Base-by-base conservation (phyloP, 53 echinoderm and acorn worm genomes). In the Paracentrotus lividus region DNA sequence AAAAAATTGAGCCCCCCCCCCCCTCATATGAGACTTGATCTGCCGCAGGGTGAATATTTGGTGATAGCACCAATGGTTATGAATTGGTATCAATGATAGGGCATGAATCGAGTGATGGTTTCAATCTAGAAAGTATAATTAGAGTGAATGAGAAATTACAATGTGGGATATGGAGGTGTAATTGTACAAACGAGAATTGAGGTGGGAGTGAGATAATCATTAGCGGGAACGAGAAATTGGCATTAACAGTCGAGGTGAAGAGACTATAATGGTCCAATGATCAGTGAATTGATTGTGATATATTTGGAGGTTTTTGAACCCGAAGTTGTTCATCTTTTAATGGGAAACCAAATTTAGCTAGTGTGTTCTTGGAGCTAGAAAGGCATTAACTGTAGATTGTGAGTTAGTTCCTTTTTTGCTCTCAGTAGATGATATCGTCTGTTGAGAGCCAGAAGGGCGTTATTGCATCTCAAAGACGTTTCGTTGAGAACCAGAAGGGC, bases 231-330 rank as follows among this genome's bases (percentile, higher is more conserved):
- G 72, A 5, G 72, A 40, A 72, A 40, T 72, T 72, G 40, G 72
- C 2, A 72, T 72, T 72, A 72, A 21, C 6, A 18, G 72, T 38
- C 0, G 18, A 40, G 40, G 72, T 34, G 40, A 40, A 40, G 72
- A 38, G 72, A 8, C 21, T 18, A 18, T 72, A 32, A 72, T 72
- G 72, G 72, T 8, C 40, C 12, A 33, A 15, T 67, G 67, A n/a
- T 59, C 64, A 31, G 64, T 29, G 64, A 40, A 72, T 40, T 18
- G 72, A 72, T 72, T 72, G 72, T 72, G 40, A 40, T 72, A 72
- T 72, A 15, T 20, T 2, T 67, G 40, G 60, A 18, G 36, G 36
- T 72, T 36, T 15, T 18, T 72, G 20, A 72, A 72, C 72, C 40
- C 18, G 5, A 36, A 8, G 72, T 72, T 72, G 40, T 72, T 72